A percentile compares a stretch with the other conserved stretches of the same genome.
Evolutionary conservation across 2,113 vertebrate genomes (phyloP).

Genomic region (Merops nubicus): DNA sequence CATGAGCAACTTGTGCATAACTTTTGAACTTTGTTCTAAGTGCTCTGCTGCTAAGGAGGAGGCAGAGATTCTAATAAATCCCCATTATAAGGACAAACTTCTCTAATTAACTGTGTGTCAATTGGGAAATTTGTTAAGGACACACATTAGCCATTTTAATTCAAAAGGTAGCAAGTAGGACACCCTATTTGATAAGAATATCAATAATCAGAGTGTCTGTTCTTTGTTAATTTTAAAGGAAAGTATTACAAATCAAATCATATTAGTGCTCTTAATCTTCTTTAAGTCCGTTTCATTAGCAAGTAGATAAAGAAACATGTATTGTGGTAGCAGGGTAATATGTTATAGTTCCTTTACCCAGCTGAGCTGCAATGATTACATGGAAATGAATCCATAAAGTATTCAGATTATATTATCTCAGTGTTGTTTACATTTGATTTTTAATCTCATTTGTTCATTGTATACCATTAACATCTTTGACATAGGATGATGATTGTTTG

Average conservation of each 20-base stretch:
- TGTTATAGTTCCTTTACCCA: not conserved
- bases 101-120: not conserved
- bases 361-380: slow-evolving; percentile 31
- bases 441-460: not conserved
- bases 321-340: not conserved
- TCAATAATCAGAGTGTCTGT: not conserved
- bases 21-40: not conserved
- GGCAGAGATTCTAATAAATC: not conserved
- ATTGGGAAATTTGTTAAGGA: not conserved
- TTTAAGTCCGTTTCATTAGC: slow-evolving; percentile 27
- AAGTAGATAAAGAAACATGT: not conserved
- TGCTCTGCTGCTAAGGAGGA: not conserved
- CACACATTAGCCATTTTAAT: not conserved
- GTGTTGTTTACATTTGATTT: slow-evolving; percentile 17
- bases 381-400: slow-evolving; percentile 34
- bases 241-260: slow-evolving; percentile 35
- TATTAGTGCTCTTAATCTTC: slow-evolving; percentile 34
- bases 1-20: not conserved
- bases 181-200: not conserved
- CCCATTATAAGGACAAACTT: not conserved
- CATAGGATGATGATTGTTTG: not conserved
- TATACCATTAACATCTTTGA: not conserved
- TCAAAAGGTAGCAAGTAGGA: not conserved
- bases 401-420: not conserved
- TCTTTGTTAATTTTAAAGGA: not conserved